These are phyloP conservation scores for Drosophila burlai DNA, from an alignment of 1,140 invertebrate genomes.

Conservation along the genomic window DNA sequence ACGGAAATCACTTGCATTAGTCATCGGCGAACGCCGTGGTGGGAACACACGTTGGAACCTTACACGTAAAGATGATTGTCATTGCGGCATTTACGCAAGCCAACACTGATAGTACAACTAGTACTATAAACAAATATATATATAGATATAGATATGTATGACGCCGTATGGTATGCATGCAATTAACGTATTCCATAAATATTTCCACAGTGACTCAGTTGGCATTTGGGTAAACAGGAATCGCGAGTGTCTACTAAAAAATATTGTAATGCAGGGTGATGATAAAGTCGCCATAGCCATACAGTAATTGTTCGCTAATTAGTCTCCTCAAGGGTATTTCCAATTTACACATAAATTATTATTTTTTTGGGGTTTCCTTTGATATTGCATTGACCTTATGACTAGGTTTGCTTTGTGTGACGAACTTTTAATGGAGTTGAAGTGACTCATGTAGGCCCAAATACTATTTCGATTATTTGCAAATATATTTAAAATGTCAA, in stretches of 20 bases:
- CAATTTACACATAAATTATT: conserved; percentile 14
- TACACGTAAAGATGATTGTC: conserved; percentile 55
- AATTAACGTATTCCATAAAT: conserved; percentile 67
- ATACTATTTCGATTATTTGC: background rate
- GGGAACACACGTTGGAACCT: conserved; percentile 25
- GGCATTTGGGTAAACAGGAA: conserved; percentile 30
- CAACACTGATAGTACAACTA: conserved; percentile 53
- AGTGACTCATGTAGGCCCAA: conserved; percentile 4
- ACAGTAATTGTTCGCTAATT: conserved; percentile 25
- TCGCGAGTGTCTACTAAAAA: conserved; percentile 12
- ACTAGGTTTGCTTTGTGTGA: conserved; percentile 1
- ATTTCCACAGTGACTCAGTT: conserved; percentile 45
- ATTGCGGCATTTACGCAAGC: conserved; percentile 60
- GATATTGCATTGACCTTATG: conserved; percentile 1
- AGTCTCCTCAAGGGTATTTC: conserved; percentile 7
- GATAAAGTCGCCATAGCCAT: background rate
- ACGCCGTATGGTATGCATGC: conserved; percentile 40
- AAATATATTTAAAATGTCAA: background rate
- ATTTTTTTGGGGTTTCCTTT: conserved; percentile 19
- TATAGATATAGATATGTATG: background rate
- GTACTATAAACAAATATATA: conserved; percentile 9
- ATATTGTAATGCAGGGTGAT: background rate
- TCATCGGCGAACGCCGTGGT: conserved; percentile 42
- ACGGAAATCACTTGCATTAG: conserved; percentile 81
- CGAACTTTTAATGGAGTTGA: background rate